phyloP scores from a whole-genome alignment of 2,113 vertebrate species.

The Erythrolamprus reginae region DNA sequence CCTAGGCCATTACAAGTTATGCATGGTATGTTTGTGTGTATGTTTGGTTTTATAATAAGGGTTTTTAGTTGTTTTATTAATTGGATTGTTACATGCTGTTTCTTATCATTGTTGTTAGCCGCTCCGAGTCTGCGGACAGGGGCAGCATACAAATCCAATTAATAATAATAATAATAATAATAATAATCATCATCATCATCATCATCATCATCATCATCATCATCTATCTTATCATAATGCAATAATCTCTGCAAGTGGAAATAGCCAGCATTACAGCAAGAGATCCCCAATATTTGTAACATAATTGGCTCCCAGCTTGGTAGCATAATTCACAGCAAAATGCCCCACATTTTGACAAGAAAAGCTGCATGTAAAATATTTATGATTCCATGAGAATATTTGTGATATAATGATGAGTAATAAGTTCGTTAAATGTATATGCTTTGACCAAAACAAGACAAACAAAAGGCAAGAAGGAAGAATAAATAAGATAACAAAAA shows the following conservation, averaged over 20 bases:
- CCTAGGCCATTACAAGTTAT: no score
- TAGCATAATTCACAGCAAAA: not conserved
- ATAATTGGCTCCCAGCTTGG: not conserved
- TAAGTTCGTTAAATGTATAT: not conserved
- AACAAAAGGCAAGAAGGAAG: not conserved
- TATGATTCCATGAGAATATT: not conserved
- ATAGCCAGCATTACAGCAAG: not conserved
- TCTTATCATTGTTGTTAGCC: no score
- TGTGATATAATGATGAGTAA: not conserved
- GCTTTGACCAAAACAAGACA: not conserved
- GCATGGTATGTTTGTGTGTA: no score
- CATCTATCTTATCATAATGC: not conserved
- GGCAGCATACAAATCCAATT: no score
- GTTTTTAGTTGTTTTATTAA: no score
- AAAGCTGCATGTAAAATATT: not conserved
- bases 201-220: no score
- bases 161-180: no score
- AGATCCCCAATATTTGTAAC: not conserved
- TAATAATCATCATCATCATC: no score
- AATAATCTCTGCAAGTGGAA: not conserved
- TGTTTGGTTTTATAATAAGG: no score
- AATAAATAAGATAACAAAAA: not conserved
- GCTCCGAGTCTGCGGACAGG: no score
- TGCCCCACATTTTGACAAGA: not conserved
- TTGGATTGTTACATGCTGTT: no score